Evolutionary conservation across 2,888 invertebrate genomes (phyloP).

Genomic region (Phyto melanocephala): DNA sequence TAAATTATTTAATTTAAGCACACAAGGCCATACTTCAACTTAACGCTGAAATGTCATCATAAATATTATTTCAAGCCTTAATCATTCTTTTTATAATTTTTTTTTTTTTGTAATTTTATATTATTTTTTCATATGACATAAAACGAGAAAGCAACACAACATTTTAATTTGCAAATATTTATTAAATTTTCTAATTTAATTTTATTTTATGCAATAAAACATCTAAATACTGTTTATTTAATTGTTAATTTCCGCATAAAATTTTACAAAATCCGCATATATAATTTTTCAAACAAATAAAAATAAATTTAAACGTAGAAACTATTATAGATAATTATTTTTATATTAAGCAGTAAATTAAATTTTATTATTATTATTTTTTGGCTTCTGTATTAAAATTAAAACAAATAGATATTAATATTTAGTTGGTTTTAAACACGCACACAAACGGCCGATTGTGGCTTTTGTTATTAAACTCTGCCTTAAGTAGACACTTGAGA

Average conservation of each 20-base stretch:
- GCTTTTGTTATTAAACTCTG: not conserved
- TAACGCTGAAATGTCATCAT: not conserved
- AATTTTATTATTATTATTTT: not conserved
- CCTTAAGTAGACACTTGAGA: not conserved
- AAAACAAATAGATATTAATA: not conserved
- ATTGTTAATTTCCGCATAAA: slow-evolving; percentile 22
- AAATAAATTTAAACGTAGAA: not conserved
- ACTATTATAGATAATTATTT: not conserved
- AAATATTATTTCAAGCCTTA: not conserved
- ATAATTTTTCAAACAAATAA: not conserved
- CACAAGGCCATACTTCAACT: not conserved
- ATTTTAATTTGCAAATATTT: not conserved
- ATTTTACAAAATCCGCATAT: slow-evolving; percentile 7
- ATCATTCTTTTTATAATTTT: not conserved
- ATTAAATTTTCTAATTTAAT: not conserved
- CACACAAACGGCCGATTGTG: not conserved
- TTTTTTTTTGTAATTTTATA: not conserved
- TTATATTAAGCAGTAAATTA: slow-evolving; percentile 5
- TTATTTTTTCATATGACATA: not conserved
- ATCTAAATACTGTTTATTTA: no score
- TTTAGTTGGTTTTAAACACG: not conserved
- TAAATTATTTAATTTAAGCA: no score
- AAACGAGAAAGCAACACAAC: not conserved
- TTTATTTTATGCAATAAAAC: not conserved
- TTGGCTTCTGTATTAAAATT: not conserved